Evolutionary conservation across 2,888 invertebrate genomes (phyloP).

Genomic region (Pseudococcus viburni): DNA sequence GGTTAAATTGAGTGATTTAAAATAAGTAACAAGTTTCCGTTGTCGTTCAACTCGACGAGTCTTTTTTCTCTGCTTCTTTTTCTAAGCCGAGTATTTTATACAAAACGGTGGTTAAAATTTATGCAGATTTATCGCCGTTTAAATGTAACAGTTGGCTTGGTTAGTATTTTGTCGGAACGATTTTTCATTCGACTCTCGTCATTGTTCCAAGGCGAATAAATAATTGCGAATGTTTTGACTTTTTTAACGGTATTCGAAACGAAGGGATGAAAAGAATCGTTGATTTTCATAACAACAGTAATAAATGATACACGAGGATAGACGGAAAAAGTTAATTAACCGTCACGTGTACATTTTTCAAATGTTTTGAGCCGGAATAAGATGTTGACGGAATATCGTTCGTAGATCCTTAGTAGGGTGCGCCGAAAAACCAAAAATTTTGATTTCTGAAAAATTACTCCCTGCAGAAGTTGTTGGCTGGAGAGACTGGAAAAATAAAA

Average conservation of each 20-base stretch:
- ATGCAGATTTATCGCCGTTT: slow-evolving; percentile 18
- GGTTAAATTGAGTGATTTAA: slow-evolving; percentile 27
- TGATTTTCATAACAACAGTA: not conserved
- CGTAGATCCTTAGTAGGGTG: too few species aligned
- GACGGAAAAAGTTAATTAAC: too few species aligned
- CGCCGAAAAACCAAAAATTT: too few species aligned
- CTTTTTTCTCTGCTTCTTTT: not conserved
- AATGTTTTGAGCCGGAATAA: too few species aligned
- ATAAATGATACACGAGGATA: too few species aligned
- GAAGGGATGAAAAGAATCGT: not conserved
- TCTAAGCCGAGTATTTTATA: not conserved
- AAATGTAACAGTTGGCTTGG: slow-evolving; percentile 8
- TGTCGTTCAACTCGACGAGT: not conserved
- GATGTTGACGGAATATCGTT: too few species aligned
- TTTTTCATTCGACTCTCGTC: not conserved
- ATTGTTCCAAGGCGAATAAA: not conserved
- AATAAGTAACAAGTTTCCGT: not conserved
- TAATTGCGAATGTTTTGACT: not conserved
- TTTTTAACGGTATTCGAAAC: not conserved
- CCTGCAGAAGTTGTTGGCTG: too few species aligned
- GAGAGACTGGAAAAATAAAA: too few species aligned
- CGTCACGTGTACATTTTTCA: too few species aligned
- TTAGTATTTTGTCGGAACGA: not conserved
- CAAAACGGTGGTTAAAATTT: not conserved
- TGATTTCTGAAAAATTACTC: too few species aligned